phyloP scores from a whole-genome alignment of 2,888 invertebrate genomes.

The Microctonus aethiopoides region DNA sequence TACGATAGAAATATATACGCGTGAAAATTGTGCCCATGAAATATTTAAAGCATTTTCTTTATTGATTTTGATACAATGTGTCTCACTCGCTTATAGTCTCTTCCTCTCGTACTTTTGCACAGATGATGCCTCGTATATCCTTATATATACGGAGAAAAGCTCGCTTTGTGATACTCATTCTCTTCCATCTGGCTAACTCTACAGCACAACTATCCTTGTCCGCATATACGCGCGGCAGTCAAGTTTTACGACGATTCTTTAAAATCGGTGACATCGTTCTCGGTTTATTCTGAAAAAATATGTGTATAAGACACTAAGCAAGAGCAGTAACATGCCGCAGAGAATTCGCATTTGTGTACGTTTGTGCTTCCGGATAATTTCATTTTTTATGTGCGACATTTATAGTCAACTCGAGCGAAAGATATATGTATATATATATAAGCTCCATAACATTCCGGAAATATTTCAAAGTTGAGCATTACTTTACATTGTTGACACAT shows the following conservation, averaged over 20 bases:
- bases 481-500: background rate
- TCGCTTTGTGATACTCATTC: constrained; percentile 4
- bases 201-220: background rate
- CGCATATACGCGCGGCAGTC: background rate
- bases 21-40: background rate
- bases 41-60: constrained; percentile 12
- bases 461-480: background rate
- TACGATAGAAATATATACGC: background rate
- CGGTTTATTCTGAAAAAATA: constrained; percentile 26
- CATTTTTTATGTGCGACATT: constrained; percentile 7
- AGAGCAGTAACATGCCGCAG: constrained; percentile 15
- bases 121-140: background rate
- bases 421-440: background rate
- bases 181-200: constrained; percentile 3
- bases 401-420: background rate
- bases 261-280: constrained; percentile 29
- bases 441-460: constrained; percentile 1
- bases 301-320: background rate
- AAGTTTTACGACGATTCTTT: constrained; percentile 7
- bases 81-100: background rate
- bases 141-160: background rate
- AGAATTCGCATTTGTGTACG: background rate
- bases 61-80: background rate
- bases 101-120: background rate
- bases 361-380: constrained; percentile 8